Base-by-base conservation (phyloP, 2,888 invertebrate genomes). In the Epirrhoe tristata region DNA sequence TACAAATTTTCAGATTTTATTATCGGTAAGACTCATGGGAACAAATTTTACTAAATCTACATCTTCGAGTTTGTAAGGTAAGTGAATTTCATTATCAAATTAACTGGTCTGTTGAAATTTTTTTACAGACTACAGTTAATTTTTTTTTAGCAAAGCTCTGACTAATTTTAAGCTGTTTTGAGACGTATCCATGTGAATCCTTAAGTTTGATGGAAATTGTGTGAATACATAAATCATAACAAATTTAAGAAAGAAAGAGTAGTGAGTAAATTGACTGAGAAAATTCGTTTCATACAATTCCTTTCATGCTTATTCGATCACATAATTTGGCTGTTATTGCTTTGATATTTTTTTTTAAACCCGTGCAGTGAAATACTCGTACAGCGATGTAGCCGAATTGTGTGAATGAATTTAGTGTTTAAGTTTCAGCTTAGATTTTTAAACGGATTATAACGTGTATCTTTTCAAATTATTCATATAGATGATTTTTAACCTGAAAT, bases 101-200 rank as follows among this genome's bases (percentile, higher is more conserved):
- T 66, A 70, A 72, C 66, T 71, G 70, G 24, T 24, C 70, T 71
- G 72, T 65, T 60, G 48, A 7, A 6, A 56, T 55, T 1, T 16
- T 10, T 34, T 52, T 7, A 34, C 63, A 50, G 43, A 65, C 63
- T 70, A 69, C 71, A 72, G 63, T 70, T 71, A 68, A 69, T 72
- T 62, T 8, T 1, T 51, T 54, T 43, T 36, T 66, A 62, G 69
- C 50, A 17, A 66, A 54, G 72, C 71, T 74, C 72, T 72, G 72
- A 65, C 43, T 17, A 53, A 53, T 65, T 59, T 63, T 32, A 16
- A 2, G 24, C 36, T 31, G 6, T 34, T 43, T 24, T 53, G 80
- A 81, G 80, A 81, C 77, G 71, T 82, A 77, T 82, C 79, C 81
- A 82, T 81, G 67, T 80, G 79, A 73, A 52, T 67, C 69, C 64